These are phyloP conservation scores for Sinocyclocheilus maitianheensis DNA, from an alignment of 2,113 vertebrate genomes.

Conservation along the genomic window DNA sequence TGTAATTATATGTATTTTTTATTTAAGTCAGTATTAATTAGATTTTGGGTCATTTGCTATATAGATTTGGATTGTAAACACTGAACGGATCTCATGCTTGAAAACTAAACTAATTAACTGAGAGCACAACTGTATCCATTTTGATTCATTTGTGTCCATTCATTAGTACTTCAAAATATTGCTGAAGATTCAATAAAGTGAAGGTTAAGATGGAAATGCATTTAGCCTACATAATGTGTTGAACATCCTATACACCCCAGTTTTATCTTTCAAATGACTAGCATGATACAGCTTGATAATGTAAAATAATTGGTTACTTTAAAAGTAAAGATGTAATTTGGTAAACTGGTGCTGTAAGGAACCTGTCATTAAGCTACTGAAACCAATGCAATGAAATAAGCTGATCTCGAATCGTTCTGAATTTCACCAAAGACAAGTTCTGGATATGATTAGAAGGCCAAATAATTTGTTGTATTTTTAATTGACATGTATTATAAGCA, in stretches of 20 bases:
- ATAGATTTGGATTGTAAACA: slow-evolving; percentile 61
- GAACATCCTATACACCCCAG: not conserved
- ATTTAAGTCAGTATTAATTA: slow-evolving; percentile 75
- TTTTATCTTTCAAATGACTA: not conserved
- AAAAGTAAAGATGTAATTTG: slow-evolving; percentile 24
- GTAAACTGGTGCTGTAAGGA: too few species aligned
- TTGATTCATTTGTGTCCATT: slow-evolving; percentile 46
- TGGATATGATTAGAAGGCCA: too few species aligned
- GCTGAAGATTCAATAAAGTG: not conserved
- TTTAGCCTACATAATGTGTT: not conserved
- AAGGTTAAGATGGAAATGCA: slow-evolving; percentile 14
- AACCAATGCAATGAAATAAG: too few species aligned
- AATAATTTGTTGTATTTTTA: too few species aligned
- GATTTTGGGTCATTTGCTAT: slow-evolving; percentile 73
- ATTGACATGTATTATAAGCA: too few species aligned
- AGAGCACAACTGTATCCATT: slow-evolving; percentile 73
- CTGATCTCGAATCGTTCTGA: too few species aligned
- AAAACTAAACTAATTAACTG: slow-evolving; percentile 57
- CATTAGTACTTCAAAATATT: slow-evolving; percentile 44
- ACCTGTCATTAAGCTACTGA: too few species aligned
- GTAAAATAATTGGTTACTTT: slow-evolving; percentile 22
- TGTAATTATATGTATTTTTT: slow-evolving; percentile 80
- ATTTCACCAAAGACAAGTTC: too few species aligned
- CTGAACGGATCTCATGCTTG: slow-evolving; percentile 47
- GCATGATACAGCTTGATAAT: not conserved